Evolutionary conservation across 2,797 vertebrate genomes (phyloP), one percentile per base, ranked within the genome.

Genomic region (Hypotaenidia okinawae): DNA sequence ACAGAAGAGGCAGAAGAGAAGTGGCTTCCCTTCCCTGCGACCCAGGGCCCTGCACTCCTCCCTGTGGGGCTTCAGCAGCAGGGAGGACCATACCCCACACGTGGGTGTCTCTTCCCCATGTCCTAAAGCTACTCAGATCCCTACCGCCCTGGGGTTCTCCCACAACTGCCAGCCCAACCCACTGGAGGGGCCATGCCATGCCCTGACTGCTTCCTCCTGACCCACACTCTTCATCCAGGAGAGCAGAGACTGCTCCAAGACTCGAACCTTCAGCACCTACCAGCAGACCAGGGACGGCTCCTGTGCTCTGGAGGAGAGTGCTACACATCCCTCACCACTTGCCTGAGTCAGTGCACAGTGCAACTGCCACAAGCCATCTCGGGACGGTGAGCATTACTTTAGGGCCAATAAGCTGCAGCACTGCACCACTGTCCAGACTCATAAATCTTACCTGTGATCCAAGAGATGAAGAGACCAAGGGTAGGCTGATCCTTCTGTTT

Each of bases 1-100:
- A 76, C 77, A 49, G 49, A 22, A 72, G 66, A 75, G 21, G 41
- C 32, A 85, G 41, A 78, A 69, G 51, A 74, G 51, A 74, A 76
- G 52, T 67, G 18, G 22, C 74, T 25, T 15, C 22, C 7, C 16
- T 24, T 67, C 28, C 39, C n/a, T 37, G 10, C 9, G 5, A 0
- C 1, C 12, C 12, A 8, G 19, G 33, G 23, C 5, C 24, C n/a
- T 66, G 32, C 15, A 80, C 1, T 3, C 16, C 30, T 64, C 4
- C 5, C 37, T 37, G 14, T 1, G 4, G 16, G 15, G 22, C 16
- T 77, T 80, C 52, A 59, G 83, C 30, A 47, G 27, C 2, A 2
- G 6, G 12, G n/a, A 0, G 2, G 21, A 7, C 49, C 1, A 0
- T 35, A 11, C 6, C 16, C 8, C 2, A 2, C 30, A 63, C 4